Conservation (phyloP, 2,888 invertebrate species). For the Podotricha telesiphe region DNA sequence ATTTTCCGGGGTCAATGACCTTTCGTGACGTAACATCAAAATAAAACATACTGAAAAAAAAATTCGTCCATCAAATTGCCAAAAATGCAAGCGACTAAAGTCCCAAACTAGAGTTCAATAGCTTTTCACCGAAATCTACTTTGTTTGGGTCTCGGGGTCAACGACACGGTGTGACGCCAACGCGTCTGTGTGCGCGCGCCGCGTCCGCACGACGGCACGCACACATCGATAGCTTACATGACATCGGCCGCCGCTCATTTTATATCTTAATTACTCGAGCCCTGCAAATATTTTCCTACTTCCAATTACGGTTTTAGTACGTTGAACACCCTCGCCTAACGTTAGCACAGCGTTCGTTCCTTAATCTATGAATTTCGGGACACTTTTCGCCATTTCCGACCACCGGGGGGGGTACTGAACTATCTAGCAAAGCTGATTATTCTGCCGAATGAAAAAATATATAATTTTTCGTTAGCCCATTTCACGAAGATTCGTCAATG, state of each 20-base stretch:
- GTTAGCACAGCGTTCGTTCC: conserved; percentile 49
- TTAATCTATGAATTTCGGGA: conserved; percentile 50
- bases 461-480: conserved; percentile 77
- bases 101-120: conserved; percentile 81
- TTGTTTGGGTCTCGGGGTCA: conserved; percentile 82
- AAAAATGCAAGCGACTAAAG: conserved; percentile 67
- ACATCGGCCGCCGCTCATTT: conserved; percentile 61
- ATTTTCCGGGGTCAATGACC: conserved; percentile 74
- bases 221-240: conserved; percentile 56
- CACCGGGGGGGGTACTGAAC: conserved; percentile 73
- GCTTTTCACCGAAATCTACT: conserved; percentile 83
- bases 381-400: conserved; percentile 46
- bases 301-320: conserved; percentile 35
- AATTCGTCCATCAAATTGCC: conserved; percentile 51
- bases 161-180: conserved; percentile 73
- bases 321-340: conserved; percentile 19
- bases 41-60: conserved; percentile 44
- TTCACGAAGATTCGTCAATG: conserved; percentile 79
- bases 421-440: conserved; percentile 81
- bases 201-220: conserved; percentile 63
- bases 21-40: conserved; percentile 52
- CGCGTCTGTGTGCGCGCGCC: conserved; percentile 71
- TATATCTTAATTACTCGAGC: conserved; percentile 68
- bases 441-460: conserved; percentile 78
- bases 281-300: conserved; percentile 45